These are phyloP conservation scores for Epistrophella euchroma DNA, from an alignment of 2,888 invertebrate genomes.

Conservation along the genomic window DNA sequence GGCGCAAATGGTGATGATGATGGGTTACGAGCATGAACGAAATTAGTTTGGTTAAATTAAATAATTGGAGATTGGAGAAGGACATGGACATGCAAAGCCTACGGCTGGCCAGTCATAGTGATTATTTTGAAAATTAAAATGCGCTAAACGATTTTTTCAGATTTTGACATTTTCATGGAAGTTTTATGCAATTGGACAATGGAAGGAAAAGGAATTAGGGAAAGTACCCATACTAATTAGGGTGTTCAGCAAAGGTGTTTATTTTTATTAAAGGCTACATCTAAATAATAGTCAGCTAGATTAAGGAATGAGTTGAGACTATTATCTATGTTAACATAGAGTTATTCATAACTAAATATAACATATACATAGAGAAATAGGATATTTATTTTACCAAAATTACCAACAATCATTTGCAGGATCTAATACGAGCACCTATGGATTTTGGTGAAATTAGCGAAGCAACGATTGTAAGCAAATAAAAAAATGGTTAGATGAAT, in stretches of 20 bases:
- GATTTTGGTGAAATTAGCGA: too few species aligned
- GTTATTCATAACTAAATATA: too few species aligned
- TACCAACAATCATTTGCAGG: too few species aligned
- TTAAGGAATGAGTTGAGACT: too few species aligned
- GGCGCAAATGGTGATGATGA: constrained; percentile 75
- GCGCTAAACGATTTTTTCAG: constrained; percentile 48
- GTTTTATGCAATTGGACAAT: not conserved
- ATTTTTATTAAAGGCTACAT: not conserved
- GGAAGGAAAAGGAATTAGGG: not conserved
- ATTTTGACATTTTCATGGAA: constrained; percentile 1
- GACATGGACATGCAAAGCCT: constrained; percentile 38
- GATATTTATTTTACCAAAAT: too few species aligned
- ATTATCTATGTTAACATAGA: too few species aligned
- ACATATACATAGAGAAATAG: too few species aligned
- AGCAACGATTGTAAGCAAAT: too few species aligned
- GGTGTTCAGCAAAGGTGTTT: not conserved
- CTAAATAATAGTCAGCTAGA: too few species aligned
- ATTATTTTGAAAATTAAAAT: constrained; percentile 61
- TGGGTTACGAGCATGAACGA: constrained; percentile 73
- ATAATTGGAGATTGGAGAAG: constrained; percentile 67
- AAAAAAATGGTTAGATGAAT: too few species aligned
- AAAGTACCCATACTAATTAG: not conserved
- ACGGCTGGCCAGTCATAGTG: constrained; percentile 33
- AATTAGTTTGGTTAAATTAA: constrained; percentile 76
- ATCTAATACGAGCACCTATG: too few species aligned